Conservation (phyloP, 2,888 invertebrate species). For the Sussaba pulchella region DNA sequence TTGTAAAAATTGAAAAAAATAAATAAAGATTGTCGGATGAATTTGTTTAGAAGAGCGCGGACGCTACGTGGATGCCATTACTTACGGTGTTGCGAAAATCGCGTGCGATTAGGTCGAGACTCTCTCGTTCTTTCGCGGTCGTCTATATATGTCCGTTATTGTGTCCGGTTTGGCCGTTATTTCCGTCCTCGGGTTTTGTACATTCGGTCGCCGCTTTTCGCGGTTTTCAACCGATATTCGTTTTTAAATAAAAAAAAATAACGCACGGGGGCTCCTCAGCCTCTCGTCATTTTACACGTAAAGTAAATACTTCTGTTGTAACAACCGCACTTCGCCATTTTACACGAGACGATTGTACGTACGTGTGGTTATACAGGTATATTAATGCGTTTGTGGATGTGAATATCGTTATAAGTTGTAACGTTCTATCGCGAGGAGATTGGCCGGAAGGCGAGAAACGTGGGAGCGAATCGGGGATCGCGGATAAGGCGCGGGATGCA, state of each 20-base stretch:
- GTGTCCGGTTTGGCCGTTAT: too few species aligned
- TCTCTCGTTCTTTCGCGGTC: too few species aligned
- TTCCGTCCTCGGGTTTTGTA: too few species aligned
- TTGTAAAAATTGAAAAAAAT: too few species aligned
- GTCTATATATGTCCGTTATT: too few species aligned
- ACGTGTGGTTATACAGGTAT: background rate
- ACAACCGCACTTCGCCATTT: constrained; percentile 78
- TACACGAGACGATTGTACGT: constrained; percentile 15
- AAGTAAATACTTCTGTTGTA: constrained; percentile 70
- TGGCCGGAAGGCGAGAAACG: background rate
- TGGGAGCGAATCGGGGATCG: constrained; percentile 46
- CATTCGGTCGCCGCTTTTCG: background rate
- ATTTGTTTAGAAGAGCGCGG: background rate
- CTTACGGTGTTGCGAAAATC: constrained; percentile 59
- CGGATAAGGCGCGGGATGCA: constrained; percentile 38
- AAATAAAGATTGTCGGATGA: too few species aligned
- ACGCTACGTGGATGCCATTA: constrained; percentile 59
- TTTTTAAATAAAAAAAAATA: too few species aligned
- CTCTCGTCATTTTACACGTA: constrained; percentile 49
- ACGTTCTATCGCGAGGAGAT: background rate
- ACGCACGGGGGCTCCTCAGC: constrained; percentile 38
- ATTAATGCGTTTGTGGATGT: too few species aligned
- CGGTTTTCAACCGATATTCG: constrained; percentile 17
- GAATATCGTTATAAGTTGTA: background rate
- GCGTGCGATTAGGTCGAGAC: constrained; percentile 37